These are phyloP conservation scores for Caenorhabditis drosophilae DNA, from an alignment of 2,888 invertebrate species.

Conservation along the genomic window DNA sequence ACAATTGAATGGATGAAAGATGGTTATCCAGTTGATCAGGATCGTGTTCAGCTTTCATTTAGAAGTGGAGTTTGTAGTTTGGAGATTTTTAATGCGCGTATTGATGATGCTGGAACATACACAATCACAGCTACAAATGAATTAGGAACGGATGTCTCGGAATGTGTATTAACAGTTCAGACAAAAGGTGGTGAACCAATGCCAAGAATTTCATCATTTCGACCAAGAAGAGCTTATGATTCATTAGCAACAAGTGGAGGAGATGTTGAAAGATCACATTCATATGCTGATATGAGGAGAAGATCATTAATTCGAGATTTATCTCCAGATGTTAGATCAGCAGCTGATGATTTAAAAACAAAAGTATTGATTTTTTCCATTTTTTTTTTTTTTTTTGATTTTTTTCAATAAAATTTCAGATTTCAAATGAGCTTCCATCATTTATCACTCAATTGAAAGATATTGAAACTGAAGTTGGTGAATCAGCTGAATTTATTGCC, in stretches of 20 bases:
- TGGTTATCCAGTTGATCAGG: constrained; percentile 85
- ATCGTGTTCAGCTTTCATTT: constrained; percentile 74
- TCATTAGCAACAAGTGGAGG: constrained; percentile 29
- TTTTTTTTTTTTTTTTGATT: constrained; percentile 1
- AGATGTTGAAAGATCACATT: constrained; percentile 42
- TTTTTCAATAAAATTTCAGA: neutral
- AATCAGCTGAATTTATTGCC: constrained; percentile 50
- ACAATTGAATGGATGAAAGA: constrained; percentile 80
- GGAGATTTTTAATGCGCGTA: constrained; percentile 92
- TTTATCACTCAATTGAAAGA: constrained; percentile 50
- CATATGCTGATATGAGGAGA: constrained; percentile 46
- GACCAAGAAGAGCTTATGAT: constrained; percentile 42
- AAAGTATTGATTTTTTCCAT: constrained; percentile 4
- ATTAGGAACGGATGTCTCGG: constrained; percentile 92
- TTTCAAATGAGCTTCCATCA: constrained; percentile 47
- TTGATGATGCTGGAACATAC: constrained; percentile 95
- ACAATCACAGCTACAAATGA: constrained; percentile 89
- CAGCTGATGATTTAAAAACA: constrained; percentile 47
- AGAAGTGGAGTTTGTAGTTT: constrained; percentile 94
- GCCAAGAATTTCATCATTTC: constrained; percentile 39
- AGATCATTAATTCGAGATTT: constrained; percentile 33
- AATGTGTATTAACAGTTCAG: constrained; percentile 90
- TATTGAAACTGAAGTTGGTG: constrained; percentile 45
- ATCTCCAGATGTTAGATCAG: constrained; percentile 41
- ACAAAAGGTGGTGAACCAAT: constrained; percentile 74